Base-by-base conservation (phyloP, 2,113 vertebrate species). In the Lepus americanus region DNA sequence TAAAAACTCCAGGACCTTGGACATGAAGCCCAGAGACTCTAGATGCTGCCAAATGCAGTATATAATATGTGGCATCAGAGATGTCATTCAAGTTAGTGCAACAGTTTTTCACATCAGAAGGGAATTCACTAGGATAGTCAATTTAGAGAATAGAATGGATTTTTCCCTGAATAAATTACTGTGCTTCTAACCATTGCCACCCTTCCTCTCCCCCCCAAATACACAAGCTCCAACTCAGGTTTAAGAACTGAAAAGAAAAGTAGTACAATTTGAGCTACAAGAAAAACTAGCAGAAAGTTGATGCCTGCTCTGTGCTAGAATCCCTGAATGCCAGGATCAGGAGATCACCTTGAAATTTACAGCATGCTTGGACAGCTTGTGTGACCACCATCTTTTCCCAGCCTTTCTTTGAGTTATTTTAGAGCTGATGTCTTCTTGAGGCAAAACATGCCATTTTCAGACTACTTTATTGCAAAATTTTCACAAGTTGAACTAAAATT, bases 131-230 rank as follows among this genome's bases (percentile, higher is more conserved):
- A 66, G 27, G 11, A 73, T n/a, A 96, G 51, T 36, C 64, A 6
- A 74, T 66, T 90, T 90, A 31, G 31, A 64, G 23, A 94, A 64
- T 79, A 91, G 9, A 88, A 91, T 82, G 19, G 3, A 74, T 72
- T 92, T 92, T 95, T 95, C 51, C 53, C 22, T 82, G 17, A 78
- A 74, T 69, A 95, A 59, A 19, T 70, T 51, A 81, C 33, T 76
- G n/a, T 25, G 72, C 12, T 51, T 92, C 25, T 92, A 83, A 92
- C 39, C 44, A 78, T 36, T 67, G 63, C 73, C 49, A 5, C 4
- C 8, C 22, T 36, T 36, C 36, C 36, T 36, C 31, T 19, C 29
- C 51, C 13, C 55, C 55, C 3, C 86, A 70, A 66, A 88, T 11
- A 72, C 0, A 22, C 9, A 87, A 67, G 3, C 0, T 89, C 39